Conservation (phyloP, 2,888 invertebrate species). For the Epirrhoe alternata region DNA sequence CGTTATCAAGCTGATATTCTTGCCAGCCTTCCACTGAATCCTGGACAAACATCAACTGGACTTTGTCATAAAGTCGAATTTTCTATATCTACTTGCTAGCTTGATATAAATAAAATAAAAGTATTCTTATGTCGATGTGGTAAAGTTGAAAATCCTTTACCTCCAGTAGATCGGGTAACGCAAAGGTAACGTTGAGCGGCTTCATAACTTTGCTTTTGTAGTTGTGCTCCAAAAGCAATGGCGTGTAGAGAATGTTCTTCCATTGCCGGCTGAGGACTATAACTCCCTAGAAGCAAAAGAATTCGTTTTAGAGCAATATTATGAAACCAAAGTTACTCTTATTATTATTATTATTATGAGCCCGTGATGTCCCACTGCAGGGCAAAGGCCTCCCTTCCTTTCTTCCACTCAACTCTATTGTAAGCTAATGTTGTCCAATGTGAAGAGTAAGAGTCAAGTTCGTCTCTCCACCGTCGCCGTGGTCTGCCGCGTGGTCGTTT, state of each 20-base stretch:
- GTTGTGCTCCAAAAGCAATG: slow-evolving; percentile 94
- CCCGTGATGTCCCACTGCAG: too few relatives aligned
- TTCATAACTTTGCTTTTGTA: slow-evolving; percentile 93
- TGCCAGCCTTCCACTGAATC: slow-evolving; percentile 81
- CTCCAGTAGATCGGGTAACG: slow-evolving; percentile 93
- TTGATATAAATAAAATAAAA: neutral
- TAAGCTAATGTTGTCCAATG: too few relatives aligned
- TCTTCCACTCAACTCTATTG: too few relatives aligned
- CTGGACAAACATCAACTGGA: slow-evolving; percentile 46
- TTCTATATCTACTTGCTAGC: neutral
- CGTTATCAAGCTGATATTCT: slow-evolving; percentile 74
- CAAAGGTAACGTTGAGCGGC: slow-evolving; percentile 95
- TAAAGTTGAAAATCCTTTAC: slow-evolving; percentile 66
- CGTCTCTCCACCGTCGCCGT: too few relatives aligned
- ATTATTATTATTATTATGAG: too few relatives aligned
- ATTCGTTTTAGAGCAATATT: neutral
- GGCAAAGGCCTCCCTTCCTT: too few relatives aligned
- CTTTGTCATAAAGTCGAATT: neutral
- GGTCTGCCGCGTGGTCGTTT: too few relatives aligned
- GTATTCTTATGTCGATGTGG: neutral
- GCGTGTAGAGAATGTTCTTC: slow-evolving; percentile 98
- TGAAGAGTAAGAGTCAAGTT: too few relatives aligned
- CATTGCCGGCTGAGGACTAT: slow-evolving; percentile 98
- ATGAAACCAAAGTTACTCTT: too few relatives aligned
- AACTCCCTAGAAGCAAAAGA: slow-evolving; percentile 88